Evolutionary conservation across 2,888 invertebrate species (phyloP).

Genomic region (Eudasyphora cyanicolor): DNA sequence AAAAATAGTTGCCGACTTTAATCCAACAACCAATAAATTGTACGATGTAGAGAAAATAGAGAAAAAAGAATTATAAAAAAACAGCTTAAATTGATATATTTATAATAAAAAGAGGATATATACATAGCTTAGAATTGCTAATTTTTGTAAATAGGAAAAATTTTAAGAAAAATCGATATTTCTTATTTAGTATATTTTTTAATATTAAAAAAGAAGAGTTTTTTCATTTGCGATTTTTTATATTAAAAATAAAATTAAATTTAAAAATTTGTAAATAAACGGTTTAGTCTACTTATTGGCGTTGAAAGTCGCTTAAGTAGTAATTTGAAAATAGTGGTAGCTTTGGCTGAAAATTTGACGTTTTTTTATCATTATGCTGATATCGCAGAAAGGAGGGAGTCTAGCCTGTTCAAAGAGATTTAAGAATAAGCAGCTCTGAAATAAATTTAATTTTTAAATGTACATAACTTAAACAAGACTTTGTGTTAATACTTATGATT

Average conservation of each 20-base stretch:
- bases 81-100: background rate
- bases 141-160: background rate
- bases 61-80: background rate
- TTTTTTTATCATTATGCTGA: background rate
- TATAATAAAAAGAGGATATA: background rate
- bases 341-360: background rate
- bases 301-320: constrained; percentile 12
- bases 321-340: background rate
- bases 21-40: background rate
- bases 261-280: constrained; percentile 1
- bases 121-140: background rate
- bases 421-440: too few relatives aligned
- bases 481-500: constrained; percentile 47
- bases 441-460: constrained; percentile 1
- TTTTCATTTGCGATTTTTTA: background rate
- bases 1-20: background rate
- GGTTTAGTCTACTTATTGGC: background rate
- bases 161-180: background rate
- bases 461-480: constrained; percentile 53
- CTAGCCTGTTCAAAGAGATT: background rate
- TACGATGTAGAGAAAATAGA: background rate
- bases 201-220: background rate
- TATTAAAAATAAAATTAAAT: background rate
- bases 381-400: background rate
- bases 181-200: background rate